Evolutionary conservation across 30 jellyfish, hydroid and myxozoan genomes (phyloP).

Genomic region (Aurelia aurita): DNA sequence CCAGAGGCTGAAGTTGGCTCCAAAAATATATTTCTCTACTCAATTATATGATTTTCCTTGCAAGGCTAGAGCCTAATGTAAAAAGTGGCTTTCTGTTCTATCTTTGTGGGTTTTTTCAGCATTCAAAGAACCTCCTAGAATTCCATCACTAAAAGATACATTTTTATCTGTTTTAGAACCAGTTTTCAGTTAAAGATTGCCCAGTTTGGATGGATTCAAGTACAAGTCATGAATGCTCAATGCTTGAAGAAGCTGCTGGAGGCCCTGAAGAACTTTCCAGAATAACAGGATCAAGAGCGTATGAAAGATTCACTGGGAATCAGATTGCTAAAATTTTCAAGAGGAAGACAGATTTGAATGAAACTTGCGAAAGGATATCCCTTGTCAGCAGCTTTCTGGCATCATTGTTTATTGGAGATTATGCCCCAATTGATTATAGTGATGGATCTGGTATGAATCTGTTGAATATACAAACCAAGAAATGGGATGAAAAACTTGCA

Average conservation of each 20-base stretch:
- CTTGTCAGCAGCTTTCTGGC: constrained; percentile 92
- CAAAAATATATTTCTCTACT: too few species aligned
- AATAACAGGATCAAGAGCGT: constrained; percentile 87
- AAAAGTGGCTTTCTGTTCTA: too few species aligned
- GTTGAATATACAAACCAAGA: constrained; percentile 54
- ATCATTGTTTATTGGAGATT: constrained; percentile 78
- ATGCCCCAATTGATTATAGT: constrained; percentile 92
- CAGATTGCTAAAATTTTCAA: constrained; percentile 83
- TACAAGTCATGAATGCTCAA: constrained; percentile 75
- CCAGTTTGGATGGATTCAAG: constrained; percentile 98
- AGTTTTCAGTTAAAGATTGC: constrained; percentile 58
- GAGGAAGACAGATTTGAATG: constrained; percentile 12
- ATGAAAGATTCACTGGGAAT: constrained; percentile 88
- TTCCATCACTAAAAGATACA: too few species aligned
- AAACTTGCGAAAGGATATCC: constrained; percentile 77
- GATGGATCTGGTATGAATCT: constrained; percentile 98
- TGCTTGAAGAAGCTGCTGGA: constrained; percentile 75
- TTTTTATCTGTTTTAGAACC: constrained; percentile 31
- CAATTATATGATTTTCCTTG: too few species aligned
- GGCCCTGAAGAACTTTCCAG: constrained; percentile 74
- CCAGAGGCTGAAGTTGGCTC: too few species aligned
- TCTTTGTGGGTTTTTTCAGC: too few species aligned
- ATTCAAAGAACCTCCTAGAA: too few species aligned
- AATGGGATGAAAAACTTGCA: constrained; percentile 67
- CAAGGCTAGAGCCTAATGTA: too few species aligned